Percentiles rank a stretch among this genome's conserved stretches.
These are phyloP conservation scores for Gila robusta DNA, from an alignment of 2,797 vertebrate genomes.

Conservation along the genomic window DNA sequence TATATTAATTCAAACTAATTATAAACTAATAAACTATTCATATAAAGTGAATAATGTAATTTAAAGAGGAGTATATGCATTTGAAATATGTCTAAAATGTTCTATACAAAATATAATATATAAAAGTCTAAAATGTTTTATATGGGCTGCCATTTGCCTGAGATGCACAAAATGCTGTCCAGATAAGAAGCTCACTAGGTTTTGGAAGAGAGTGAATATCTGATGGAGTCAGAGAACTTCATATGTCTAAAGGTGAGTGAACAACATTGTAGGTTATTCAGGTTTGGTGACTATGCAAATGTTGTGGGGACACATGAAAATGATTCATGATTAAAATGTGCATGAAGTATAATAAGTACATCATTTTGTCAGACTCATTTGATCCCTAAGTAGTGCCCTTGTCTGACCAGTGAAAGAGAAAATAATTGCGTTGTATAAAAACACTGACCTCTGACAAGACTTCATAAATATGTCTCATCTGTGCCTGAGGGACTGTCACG, in stretches of 20 bases:
- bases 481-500: conserved; percentile 42
- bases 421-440: conserved; percentile 43
- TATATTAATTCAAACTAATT: neutral
- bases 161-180: neutral
- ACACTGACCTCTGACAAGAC: conserved; percentile 49
- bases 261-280: neutral
- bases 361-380: conserved; percentile 34
- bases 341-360: conserved; percentile 37
- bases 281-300: neutral
- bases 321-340: conserved; percentile 19
- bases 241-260: neutral
- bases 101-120: too few species aligned
- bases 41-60: neutral
- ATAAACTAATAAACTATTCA: neutral
- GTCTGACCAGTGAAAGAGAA: conserved; percentile 26
- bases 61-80: neutral
- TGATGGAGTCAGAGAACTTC: neutral
- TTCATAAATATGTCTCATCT: conserved; percentile 54
- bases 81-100: neutral
- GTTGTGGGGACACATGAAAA: neutral
- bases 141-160: too few species aligned
- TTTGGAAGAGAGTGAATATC: conserved; percentile 4
- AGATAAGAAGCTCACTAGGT: neutral
- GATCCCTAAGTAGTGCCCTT: conserved; percentile 31
- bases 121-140: too few species aligned